Evolutionary conservation across 2,797 vertebrate genomes (phyloP).

Genomic region (Micromesistius poutassou): DNA sequence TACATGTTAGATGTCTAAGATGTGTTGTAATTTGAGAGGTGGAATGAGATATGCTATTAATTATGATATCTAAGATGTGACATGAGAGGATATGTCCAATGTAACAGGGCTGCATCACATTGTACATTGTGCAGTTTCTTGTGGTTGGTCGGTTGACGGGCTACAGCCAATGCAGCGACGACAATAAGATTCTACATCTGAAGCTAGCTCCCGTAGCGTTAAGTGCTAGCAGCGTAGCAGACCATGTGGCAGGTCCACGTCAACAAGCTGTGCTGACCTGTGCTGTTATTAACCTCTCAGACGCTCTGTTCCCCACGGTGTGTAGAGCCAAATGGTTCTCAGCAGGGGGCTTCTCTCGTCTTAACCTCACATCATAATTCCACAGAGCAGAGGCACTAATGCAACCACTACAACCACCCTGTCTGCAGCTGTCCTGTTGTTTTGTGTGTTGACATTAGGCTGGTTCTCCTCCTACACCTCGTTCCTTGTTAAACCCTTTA

Average conservation of each 20-base stretch:
- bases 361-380: neutral
- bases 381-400: neutral
- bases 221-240: too few species aligned
- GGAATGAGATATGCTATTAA: too few species aligned
- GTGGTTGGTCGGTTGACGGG: too few species aligned
- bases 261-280: too few species aligned
- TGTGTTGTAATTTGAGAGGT: neutral
- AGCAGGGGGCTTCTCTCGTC: neutral
- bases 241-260: too few species aligned
- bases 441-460: neutral
- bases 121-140: too few species aligned
- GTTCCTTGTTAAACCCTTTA: neutral
- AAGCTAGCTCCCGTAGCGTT: too few species aligned
- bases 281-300: conserved; percentile 1
- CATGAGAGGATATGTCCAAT: neutral
- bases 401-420: neutral
- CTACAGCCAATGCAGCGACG: too few species aligned
- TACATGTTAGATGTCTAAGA: neutral
- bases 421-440: neutral
- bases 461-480: too few species aligned
- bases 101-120: neutral
- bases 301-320: neutral
- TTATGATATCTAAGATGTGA: neutral
- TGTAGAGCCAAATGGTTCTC: neutral
- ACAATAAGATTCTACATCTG: too few species aligned